Evolutionary conservation across 2,888 invertebrate genomes (phyloP).

Genomic region (Caradrina clavipalpis): DNA sequence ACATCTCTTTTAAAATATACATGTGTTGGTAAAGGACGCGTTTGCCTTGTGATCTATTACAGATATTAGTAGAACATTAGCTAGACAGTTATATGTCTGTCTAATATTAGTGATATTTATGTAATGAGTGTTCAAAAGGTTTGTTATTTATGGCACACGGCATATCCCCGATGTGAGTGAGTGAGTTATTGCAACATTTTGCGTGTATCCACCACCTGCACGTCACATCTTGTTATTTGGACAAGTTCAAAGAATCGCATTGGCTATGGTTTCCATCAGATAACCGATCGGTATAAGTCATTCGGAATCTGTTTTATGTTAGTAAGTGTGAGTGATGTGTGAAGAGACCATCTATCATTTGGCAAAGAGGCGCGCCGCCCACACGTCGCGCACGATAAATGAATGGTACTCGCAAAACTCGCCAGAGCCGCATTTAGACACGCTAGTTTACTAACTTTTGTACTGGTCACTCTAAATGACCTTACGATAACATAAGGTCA

Average conservation of each 20-base stretch:
- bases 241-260: constrained; percentile 79
- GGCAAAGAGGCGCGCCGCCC: constrained; percentile 67
- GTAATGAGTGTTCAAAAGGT: neutral
- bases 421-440: constrained; percentile 16
- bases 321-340: constrained; percentile 74
- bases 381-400: constrained; percentile 62
- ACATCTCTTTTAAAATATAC: constrained; percentile 24
- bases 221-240: constrained; percentile 57
- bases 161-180: constrained; percentile 13
- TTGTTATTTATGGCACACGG: neutral
- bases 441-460: constrained; percentile 18
- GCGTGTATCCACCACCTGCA: constrained; percentile 45
- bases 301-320: constrained; percentile 77
- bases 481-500: too few species aligned
- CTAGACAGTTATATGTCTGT: neutral
- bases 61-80: constrained; percentile 19
- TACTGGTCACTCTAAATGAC: constrained; percentile 2
- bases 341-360: constrained; percentile 77
- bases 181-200: constrained; percentile 44
- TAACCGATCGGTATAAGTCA: constrained; percentile 71
- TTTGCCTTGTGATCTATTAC: constrained; percentile 33
- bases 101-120: constrained; percentile 5
- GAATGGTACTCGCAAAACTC: constrained; percentile 41
- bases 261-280: constrained; percentile 77
- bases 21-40: constrained; percentile 8